A percentile compares a stretch with the other conserved stretches of the same genome.
Evolutionary conservation across 2,888 invertebrate species (phyloP).

Genomic region (Acholoe squamosa): DNA sequence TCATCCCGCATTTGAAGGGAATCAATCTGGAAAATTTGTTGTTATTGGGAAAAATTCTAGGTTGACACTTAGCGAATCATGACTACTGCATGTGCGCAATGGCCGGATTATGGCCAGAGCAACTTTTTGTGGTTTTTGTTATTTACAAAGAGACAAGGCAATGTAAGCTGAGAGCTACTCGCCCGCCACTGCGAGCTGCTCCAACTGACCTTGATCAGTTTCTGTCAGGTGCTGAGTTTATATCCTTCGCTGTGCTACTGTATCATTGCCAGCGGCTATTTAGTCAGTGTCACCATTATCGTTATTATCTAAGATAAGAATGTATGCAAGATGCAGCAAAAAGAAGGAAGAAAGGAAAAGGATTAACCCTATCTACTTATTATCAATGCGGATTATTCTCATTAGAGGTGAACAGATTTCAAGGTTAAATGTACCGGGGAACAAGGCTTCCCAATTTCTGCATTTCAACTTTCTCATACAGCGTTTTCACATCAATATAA

Average conservation of each 20-base stretch:
- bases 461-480: slow-evolving; percentile 50
- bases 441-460: slow-evolving; percentile 4
- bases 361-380: slow-evolving; percentile 4
- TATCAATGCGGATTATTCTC: not conserved
- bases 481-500: slow-evolving; percentile 18
- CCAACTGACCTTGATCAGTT: slow-evolving; percentile 50
- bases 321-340: slow-evolving; percentile 47
- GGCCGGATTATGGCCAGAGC: slow-evolving; percentile 30
- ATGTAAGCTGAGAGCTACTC: slow-evolving; percentile 44
- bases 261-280: slow-evolving; percentile 52
- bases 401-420: slow-evolving; percentile 23
- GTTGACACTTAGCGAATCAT: slow-evolving; percentile 32
- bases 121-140: slow-evolving; percentile 48
- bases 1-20: slow-evolving; percentile 3
- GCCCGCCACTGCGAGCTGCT: slow-evolving; percentile 29
- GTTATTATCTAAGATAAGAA: not conserved
- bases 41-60: slow-evolving; percentile 15
- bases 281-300: slow-evolving; percentile 50
- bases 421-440: not conserved
- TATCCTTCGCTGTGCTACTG: slow-evolving; percentile 47
- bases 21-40: slow-evolving; percentile 31
- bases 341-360: slow-evolving; percentile 13
- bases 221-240: slow-evolving; percentile 60
- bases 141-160: slow-evolving; percentile 49
- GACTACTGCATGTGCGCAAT: slow-evolving; percentile 20